Base-by-base conservation (phyloP, 2,888 invertebrate species). In the Encarsia formosa region DNA sequence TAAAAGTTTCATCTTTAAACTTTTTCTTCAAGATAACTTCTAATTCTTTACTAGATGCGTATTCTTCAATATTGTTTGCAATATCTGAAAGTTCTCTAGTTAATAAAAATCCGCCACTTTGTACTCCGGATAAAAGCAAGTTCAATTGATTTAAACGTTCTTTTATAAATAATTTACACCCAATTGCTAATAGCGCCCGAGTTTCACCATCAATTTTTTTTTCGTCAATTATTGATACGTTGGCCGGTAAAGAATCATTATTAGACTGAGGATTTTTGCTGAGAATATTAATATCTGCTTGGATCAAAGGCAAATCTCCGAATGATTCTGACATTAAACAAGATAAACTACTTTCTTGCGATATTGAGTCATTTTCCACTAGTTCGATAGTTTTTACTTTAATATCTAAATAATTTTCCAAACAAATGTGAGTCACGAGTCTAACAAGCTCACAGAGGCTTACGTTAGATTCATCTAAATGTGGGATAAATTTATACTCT, bases 301-400 rank as follows among this genome's bases (percentile, higher is more conserved):
- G 84, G 3, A 87, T 78, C n/a, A 86, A 67, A 0, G 88, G 88
- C 29, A 86, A 68, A 62, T 88, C 86, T 41, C 79, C 82, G 0
- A 89, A 75, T 0, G 82, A 74, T 2, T 83, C 78, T 5, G 76
- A 72, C 6, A 90, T 76, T n/a, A 75, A 60, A 4, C 79, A 79
- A 0, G 84, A 74, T 0, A 84, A 59, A 1, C 74, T 54, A 19
- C 4, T 18, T 23, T 72, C 56, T 20, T 75, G 72, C 3, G 67
- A 57, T 1, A 62, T 54, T 13, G 63, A 59, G 4, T 52, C 57
- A 2, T 61, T 63, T 3, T 61, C 63, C 63, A 69, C 52, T 55
- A 76, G 13, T 60, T 76, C 67, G 52, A 73, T 29, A 6, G 64
- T 61, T 58, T 68, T 75, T 0, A 76, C 64, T 50, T 66, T 70